These are phyloP conservation scores for Deilephila porcellus DNA, from an alignment of 2,888 invertebrate species.

Conservation along the genomic window DNA sequence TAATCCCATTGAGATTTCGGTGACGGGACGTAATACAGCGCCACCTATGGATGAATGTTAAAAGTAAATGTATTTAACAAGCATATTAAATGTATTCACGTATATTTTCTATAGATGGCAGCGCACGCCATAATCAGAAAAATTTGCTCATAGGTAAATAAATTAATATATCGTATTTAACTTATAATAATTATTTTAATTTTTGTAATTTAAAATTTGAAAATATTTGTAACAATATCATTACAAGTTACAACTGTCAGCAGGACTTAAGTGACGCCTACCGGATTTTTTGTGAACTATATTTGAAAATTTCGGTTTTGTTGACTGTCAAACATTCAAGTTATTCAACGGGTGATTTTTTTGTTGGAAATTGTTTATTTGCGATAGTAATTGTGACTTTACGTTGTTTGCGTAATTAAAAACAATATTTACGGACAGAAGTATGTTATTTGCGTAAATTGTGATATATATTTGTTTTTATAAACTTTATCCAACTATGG, in stretches of 20 bases:
- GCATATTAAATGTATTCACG: no score
- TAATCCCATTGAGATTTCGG: no score
- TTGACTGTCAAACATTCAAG: constrained; percentile 52
- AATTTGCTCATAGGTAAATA: no score
- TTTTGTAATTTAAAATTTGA: neutral
- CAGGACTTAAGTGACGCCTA: constrained; percentile 50
- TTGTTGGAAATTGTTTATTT: constrained; percentile 32
- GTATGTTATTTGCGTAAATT: constrained; percentile 52
- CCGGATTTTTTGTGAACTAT: constrained; percentile 48
- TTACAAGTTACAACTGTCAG: neutral
- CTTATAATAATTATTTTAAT: neutral
- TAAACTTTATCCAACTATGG: constrained; percentile 72
- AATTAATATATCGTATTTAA: no score
- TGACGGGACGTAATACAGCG: no score
- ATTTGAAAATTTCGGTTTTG: constrained; percentile 78
- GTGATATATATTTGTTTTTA: constrained; percentile 39
- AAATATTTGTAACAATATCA: neutral
- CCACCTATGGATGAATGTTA: no score
- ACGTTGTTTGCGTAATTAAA: constrained; percentile 25
- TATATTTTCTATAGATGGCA: no score
- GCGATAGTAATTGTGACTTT: constrained; percentile 23
- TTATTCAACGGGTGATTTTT: constrained; percentile 56
- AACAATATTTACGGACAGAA: constrained; percentile 33
- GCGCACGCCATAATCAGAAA: no score
- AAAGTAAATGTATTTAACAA: no score